Conservation (phyloP, 2,113 vertebrate species). For the Myrmecobius fasciatus region DNA sequence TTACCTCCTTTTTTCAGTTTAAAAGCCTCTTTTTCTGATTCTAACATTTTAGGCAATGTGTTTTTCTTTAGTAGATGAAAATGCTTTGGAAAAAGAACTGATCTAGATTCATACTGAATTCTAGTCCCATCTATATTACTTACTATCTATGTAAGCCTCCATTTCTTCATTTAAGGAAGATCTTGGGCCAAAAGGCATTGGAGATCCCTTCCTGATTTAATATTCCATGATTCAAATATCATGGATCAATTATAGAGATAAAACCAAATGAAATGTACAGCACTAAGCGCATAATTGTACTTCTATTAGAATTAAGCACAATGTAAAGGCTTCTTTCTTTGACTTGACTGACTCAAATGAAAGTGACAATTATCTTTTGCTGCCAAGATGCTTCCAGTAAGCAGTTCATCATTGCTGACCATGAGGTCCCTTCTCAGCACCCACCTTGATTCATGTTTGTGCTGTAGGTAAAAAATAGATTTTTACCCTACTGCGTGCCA, state of each 20-base stretch:
- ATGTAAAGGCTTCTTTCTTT: neutral
- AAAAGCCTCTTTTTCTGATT: neutral
- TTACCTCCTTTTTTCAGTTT: neutral
- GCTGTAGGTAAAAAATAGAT: neutral
- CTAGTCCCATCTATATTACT: neutral
- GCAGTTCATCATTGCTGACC: neutral
- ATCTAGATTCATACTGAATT: neutral
- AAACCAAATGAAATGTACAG: neutral
- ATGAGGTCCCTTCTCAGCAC: neutral
- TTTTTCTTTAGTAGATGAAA: neutral
- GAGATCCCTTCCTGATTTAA: neutral
- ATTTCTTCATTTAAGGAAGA: neutral
- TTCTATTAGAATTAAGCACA: neutral
- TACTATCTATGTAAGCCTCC: neutral
- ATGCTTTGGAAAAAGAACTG: neutral
- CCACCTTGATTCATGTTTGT: neutral
- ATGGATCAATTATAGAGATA: neutral
- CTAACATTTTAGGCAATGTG: neutral
- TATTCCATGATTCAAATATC: neutral
- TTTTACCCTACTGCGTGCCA: neutral
- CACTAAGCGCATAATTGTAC: neutral
- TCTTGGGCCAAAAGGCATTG: neutral
- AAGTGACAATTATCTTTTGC: neutral
- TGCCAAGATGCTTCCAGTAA: neutral
- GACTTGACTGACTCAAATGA: neutral